These are phyloP conservation scores for Lasius platythorax DNA, from an alignment of 2,888 invertebrate species.

Conservation along the genomic window DNA sequence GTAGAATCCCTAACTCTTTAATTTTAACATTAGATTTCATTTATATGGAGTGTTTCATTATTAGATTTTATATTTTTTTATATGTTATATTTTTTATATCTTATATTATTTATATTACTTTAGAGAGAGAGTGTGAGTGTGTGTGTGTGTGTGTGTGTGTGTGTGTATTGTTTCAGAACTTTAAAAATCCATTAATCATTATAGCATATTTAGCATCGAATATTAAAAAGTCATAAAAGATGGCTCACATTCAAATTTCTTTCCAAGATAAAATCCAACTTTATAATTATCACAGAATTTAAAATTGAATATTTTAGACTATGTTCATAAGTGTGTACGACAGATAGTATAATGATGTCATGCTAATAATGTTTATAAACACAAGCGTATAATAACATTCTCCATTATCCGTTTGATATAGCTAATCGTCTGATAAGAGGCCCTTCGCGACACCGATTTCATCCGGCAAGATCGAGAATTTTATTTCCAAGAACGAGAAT, in stretches of 20 bases:
- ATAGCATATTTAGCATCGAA: not conserved
- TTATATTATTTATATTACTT: too few species aligned
- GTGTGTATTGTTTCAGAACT: not conserved
- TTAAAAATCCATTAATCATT: not conserved
- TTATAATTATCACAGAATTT: not conserved
- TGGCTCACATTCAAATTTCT: not conserved
- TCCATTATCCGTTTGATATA: conserved; percentile 26
- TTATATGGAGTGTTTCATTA: not conserved
- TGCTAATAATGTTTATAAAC: not conserved
- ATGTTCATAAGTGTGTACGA: not conserved
- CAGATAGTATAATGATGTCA: not conserved
- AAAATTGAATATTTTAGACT: not conserved
- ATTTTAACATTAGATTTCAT: not conserved
- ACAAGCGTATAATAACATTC: not conserved
- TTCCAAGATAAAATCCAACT: not conserved
- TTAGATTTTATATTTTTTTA: not conserved
- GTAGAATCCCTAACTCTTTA: not conserved
- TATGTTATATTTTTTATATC: not conserved
- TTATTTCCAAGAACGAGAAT: not conserved
- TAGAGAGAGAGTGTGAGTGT: not conserved
- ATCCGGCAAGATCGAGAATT: not conserved
- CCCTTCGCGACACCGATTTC: not conserved
- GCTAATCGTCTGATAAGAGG: not conserved
- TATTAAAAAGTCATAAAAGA: not conserved
- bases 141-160: not conserved